Evolutionary conservation across 64 coral and sea anemone species (phyloP), one percentile per base, ranked within the genome.

Genomic region (Astreopora myriophthalma): DNA sequence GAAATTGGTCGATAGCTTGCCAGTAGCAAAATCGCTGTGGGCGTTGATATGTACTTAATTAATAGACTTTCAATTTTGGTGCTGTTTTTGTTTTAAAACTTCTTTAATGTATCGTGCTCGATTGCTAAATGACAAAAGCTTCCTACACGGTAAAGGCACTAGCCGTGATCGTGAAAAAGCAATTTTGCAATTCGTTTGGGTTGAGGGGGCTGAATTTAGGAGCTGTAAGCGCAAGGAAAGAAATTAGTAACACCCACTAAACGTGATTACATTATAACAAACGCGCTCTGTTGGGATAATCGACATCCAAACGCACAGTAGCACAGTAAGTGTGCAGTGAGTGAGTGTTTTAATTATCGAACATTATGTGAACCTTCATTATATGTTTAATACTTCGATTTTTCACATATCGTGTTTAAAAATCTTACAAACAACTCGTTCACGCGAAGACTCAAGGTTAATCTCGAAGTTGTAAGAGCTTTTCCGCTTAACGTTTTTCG

Each of bases 11-110:
- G 49, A 74, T 80, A 65, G 16, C 60, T 65, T 26, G 30, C 33
- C 12, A 26, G 22, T 44, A 77, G 44, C 34, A 19, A 65, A 61
- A 68, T 40, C 48, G 32, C 64, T 86, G 23, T 30, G 33, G 87
- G 76, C 48, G 29, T 25, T 89, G 27, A 79, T 78, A 25, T 48
- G 71, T 49, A 60, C 40, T 64, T 89, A 60, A 48, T 89, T 13
- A 89, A 78, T 89, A 48, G 60, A 58, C 36, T 79, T 51, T 87
- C 35, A 49, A 32, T 13, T n/a, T 48, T 26, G 32, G 51, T 55
- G 3, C 13, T 55, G 13, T 13, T 16, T 27, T 55, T 9, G 52
- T 34, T 55, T 51, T 7, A 55, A 73, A 51, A 44, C 40, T 25
- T 29, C 32, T 64, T 55, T 20, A 83, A 25, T 63, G 52, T 64